Evolutionary conservation across 92 coral and sea anemone species (phyloP), one percentile per base, ranked within the genome.

Genomic region (Palythoa grandis): DNA sequence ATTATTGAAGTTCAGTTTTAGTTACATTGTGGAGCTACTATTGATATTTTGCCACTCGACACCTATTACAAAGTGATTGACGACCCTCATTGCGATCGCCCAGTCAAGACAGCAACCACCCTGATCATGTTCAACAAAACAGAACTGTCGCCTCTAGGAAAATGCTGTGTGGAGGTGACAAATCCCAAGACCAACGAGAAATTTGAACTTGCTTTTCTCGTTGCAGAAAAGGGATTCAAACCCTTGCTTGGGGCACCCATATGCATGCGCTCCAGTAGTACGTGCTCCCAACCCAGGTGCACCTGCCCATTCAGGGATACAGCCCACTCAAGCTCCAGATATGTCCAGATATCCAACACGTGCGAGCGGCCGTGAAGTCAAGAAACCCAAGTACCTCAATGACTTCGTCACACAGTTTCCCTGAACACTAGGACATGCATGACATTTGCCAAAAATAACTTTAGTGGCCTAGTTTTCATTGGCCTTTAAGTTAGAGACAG

Each of bases 301-400:
- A 43, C 78, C 57, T 74, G 58, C 53, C 78, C 53, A 74, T 48
- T 22, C 22, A 19, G 58, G 58, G 60, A 74, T 48, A n/a, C 78
- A 74, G 78, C 22, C 58, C 78, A 74, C 77, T 48, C 29, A 74
- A 74, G 78, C 58, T 48, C 78, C 35, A 22, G 78, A 74, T 12
- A 7, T 74, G 60, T 47, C 16, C 58, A 48, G 35, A 20, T 19
- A 47, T 74, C 60, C 78, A 29, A 47, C 57, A 43, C 35, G 14
- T 58, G 19, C 60, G 35, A 74, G 60, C 78, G 10, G 78, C 52
- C 78, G n/a, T 47, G 78, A 74, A 48, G 60, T 74, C 78, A 74
- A 52, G 58, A 74, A 74, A 47, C 58, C 60, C 35, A 29, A 29
- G 35, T 29, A 29, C 35, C 35, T 29, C 35, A 29, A 29, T 29